phyloP scores from a whole-genome alignment of 1,140 invertebrate species.

The Cherax destructor region DNA sequence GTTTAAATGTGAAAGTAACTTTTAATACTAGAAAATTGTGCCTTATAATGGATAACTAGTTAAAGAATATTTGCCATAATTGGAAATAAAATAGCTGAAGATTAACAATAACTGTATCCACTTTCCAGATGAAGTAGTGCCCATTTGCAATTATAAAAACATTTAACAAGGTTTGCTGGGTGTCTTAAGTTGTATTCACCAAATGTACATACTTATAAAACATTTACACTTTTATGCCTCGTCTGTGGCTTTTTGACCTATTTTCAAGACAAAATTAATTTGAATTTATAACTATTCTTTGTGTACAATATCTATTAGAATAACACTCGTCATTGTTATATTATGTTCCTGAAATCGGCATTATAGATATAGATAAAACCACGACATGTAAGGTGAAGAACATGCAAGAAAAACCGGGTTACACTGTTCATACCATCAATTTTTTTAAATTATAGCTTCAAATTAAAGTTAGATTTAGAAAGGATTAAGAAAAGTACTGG shows the following conservation, averaged over 20 bases:
- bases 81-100: background rate
- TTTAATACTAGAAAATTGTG: background rate
- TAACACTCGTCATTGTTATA: background rate
- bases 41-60: background rate
- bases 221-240: constrained; percentile 4
- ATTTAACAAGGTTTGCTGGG: background rate
- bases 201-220: background rate
- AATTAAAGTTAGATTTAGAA: no score
- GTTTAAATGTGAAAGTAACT: background rate
- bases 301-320: constrained; percentile 26
- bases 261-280: constrained; percentile 3
- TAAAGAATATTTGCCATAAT: background rate
- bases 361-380: no score
- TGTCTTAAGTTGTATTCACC: background rate
- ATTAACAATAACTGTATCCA: background rate
- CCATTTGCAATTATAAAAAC: background rate
- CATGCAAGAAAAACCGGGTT: no score
- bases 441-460: no score
- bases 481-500: no score
- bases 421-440: no score
- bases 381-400: no score
- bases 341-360: no score
- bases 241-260: background rate
- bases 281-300: constrained; percentile 25
- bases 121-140: background rate